Percentiles rank a stretch among this genome's conserved stretches.
phyloP scores from a whole-genome alignment of 1,140 invertebrate species.

The Bilobella aurantiaca region DNA sequence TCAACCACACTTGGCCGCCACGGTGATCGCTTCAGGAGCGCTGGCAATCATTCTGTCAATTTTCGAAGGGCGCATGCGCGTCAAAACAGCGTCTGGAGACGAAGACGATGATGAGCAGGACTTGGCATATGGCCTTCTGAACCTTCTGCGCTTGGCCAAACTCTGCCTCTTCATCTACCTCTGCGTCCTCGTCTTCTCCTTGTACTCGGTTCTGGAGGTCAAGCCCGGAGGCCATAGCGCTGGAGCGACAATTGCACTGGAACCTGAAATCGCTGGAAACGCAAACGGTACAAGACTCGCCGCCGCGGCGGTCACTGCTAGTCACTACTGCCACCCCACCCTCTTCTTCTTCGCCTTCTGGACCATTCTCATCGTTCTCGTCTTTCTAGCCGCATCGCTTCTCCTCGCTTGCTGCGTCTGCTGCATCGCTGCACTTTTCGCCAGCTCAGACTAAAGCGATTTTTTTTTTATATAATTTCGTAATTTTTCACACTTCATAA shows the following conservation, averaged over 20 bases:
- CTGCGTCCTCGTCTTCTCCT: constrained; percentile 1
- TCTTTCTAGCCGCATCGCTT: neutral
- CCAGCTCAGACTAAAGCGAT: neutral
- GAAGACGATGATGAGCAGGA: neutral
- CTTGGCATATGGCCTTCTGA: neutral
- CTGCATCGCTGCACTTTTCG: neutral
- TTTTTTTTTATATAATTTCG: neutral
- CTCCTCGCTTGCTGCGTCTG: neutral
- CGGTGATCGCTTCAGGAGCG: neutral
- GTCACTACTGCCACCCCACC: neutral
- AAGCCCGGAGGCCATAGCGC: too few species aligned
- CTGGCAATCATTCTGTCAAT: neutral
- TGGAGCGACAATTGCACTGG: too few species aligned
- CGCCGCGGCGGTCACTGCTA: too few species aligned
- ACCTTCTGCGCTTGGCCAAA: neutral
- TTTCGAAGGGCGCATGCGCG: neutral
- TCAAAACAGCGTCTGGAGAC: neutral
- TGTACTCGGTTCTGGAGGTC: neutral
- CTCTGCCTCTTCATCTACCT: neutral
- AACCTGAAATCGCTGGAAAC: too few species aligned
- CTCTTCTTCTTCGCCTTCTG: constrained; percentile 3
- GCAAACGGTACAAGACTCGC: too few species aligned
- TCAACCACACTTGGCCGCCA: neutral
- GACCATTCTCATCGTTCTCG: neutral
- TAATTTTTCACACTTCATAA: too few species aligned